Evolutionary conservation across 23 tunicate genomes (phyloP).

Genomic region (Halocynthia aurantium): DNA sequence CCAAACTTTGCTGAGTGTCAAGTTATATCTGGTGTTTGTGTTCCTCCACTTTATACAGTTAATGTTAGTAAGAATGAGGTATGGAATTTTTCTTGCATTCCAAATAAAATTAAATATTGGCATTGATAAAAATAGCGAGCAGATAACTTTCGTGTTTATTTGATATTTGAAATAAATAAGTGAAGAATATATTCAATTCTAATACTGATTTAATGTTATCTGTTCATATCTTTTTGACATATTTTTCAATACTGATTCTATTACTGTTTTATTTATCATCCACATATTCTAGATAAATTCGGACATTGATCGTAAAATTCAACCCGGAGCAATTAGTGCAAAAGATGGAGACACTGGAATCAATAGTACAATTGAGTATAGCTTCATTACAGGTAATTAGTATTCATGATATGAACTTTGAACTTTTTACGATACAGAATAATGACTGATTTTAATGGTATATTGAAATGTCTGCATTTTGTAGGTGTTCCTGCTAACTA

Average conservation of each 20-base stretch:
- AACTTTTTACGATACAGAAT: neutral
- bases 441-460: neutral
- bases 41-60: neutral
- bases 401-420: neutral
- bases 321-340: constrained; percentile 2
- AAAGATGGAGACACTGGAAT: constrained; percentile 10
- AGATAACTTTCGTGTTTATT: no score
- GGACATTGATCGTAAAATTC: neutral
- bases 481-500: constrained; percentile 14
- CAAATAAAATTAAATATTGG: no score
- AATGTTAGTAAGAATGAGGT: neutral
- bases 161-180: neutral
- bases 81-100: neutral
- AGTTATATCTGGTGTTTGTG: neutral
- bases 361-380: neutral
- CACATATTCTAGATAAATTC: no score
- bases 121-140: no score
- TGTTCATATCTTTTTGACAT: no score
- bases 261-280: no score
- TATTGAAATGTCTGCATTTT: neutral
- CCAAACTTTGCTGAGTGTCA: neutral
- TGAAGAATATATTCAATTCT: no score
- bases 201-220: no score
- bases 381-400: constrained; percentile 1
- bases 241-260: neutral